A percentile compares a stretch with the other conserved stretches of the same genome.
These are phyloP conservation scores for Australoheros scitulus DNA, from an alignment of 2,113 vertebrate genomes.

Conservation along the genomic window DNA sequence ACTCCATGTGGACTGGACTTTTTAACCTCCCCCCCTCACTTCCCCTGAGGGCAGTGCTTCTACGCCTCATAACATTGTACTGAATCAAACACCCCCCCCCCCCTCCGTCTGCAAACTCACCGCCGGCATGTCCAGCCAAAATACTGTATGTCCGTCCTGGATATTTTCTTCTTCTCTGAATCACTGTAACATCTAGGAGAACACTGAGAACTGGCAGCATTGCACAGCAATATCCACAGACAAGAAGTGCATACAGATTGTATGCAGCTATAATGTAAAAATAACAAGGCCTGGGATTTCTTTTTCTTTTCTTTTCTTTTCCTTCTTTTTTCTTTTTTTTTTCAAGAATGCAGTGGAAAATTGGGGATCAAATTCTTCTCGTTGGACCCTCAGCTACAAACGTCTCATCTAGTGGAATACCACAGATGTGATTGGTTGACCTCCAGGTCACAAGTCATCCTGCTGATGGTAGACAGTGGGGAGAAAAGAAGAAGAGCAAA, in stretches of 20 bases:
- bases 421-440: constrained; percentile 70
- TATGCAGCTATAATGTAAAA: constrained; percentile 65
- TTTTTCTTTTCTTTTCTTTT: not conserved
- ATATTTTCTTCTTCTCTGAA: constrained; percentile 65
- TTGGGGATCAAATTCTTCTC: constrained; percentile 51
- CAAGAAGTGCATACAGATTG: constrained; percentile 45
- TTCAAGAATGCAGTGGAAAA: constrained; percentile 41
- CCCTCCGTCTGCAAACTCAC: constrained; percentile 36
- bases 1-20: constrained; percentile 54
- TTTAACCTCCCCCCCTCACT: constrained; percentile 23
- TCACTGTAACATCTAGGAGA: constrained; percentile 54
- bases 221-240: constrained; percentile 72
- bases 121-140: constrained; percentile 41
- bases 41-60: constrained; percentile 40
- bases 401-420: constrained; percentile 53
- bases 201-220: constrained; percentile 54
- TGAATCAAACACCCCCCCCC: constrained; percentile 45
- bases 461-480: constrained; percentile 49
- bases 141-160: constrained; percentile 34
- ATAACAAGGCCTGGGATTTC: constrained; percentile 26
- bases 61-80: constrained; percentile 64
- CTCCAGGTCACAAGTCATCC: constrained; percentile 66
- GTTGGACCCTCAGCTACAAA: constrained; percentile 42
- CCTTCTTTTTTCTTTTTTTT: not conserved
- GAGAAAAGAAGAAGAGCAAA: constrained; percentile 52